These are phyloP conservation scores for Dolichoris vasculosae DNA, from an alignment of 1,140 invertebrate genomes.

Conservation along the genomic window DNA sequence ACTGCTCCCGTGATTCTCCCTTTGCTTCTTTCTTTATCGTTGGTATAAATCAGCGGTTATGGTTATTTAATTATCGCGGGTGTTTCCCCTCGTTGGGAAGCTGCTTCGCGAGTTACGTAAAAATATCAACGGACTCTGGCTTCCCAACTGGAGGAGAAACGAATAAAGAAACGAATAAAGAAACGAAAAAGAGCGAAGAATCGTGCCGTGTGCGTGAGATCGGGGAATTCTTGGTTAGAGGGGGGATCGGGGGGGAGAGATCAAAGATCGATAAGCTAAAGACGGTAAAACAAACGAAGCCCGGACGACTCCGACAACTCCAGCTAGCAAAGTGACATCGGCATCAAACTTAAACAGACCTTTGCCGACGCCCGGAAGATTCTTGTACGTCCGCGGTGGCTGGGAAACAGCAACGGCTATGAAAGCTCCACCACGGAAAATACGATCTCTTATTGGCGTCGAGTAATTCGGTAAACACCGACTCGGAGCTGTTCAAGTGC, in stretches of 20 bases:
- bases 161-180: too few relatives aligned
- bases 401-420: not conserved
- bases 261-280: not conserved
- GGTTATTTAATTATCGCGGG: not conserved
- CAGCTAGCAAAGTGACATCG: slow-evolving; percentile 6
- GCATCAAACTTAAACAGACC: slow-evolving; percentile 9
- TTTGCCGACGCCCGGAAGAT: not conserved
- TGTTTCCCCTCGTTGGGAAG: not conserved
- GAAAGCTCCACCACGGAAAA: slow-evolving; percentile 5
- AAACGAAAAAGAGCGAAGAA: too few relatives aligned
- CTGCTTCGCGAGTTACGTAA: not conserved
- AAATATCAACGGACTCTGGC: too few relatives aligned
- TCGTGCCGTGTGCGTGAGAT: not conserved
- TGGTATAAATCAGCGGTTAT: not conserved
- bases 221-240: not conserved
- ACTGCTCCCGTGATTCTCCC: slow-evolving; percentile 9
- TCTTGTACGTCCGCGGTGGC: not conserved
- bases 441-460: not conserved
- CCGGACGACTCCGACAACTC: not conserved
- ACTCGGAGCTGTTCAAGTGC: not conserved
- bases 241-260: not conserved
- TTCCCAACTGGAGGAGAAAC: too few relatives aligned
- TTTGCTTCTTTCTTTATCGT: not conserved
- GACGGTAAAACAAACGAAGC: not conserved
- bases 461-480: not conserved